Evolutionary conservation across 2,113 vertebrate species (phyloP).

Genomic region (Pedionomus torquatus): DNA sequence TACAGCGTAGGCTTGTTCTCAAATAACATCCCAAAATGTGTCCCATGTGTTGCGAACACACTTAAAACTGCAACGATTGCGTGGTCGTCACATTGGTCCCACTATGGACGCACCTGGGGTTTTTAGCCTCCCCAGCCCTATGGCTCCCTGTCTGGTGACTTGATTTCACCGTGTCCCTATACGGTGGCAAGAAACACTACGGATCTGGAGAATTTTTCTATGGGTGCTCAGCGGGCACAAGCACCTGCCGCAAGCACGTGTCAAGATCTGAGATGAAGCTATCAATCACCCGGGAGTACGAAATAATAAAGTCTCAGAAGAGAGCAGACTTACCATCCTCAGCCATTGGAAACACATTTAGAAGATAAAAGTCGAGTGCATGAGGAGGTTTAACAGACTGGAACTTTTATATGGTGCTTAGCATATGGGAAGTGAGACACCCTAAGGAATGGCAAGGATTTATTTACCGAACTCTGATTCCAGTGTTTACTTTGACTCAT

Average conservation of each 20-base stretch:
- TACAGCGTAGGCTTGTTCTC: background rate
- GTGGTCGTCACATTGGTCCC: background rate
- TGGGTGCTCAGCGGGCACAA: background rate
- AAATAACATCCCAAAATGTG: background rate
- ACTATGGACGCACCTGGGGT: background rate
- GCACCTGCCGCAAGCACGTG: rapidly evolving
- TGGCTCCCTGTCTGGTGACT: rapidly evolving
- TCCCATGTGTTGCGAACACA: rapidly evolving
- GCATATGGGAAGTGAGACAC: conserved; percentile 52
- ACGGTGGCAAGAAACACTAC: rapidly evolving
- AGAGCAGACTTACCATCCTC: conserved; percentile 40
- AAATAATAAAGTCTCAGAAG: background rate
- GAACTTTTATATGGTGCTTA: conserved; percentile 16
- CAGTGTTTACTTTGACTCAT: conserved; percentile 24
- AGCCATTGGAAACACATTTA: conserved; percentile 65
- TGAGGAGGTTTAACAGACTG: background rate
- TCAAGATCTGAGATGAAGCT: background rate
- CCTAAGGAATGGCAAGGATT: conserved; percentile 57
- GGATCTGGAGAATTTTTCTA: rapidly evolving
- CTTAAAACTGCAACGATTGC: background rate
- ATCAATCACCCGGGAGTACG: rapidly evolving
- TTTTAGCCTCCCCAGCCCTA: background rate
- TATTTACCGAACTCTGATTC: conserved; percentile 17
- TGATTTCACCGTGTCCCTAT: rapidly evolving
- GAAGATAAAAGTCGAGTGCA: background rate